Evolutionary conservation across 2,797 vertebrate species (phyloP).

Genomic region (Pterois miles): DNA sequence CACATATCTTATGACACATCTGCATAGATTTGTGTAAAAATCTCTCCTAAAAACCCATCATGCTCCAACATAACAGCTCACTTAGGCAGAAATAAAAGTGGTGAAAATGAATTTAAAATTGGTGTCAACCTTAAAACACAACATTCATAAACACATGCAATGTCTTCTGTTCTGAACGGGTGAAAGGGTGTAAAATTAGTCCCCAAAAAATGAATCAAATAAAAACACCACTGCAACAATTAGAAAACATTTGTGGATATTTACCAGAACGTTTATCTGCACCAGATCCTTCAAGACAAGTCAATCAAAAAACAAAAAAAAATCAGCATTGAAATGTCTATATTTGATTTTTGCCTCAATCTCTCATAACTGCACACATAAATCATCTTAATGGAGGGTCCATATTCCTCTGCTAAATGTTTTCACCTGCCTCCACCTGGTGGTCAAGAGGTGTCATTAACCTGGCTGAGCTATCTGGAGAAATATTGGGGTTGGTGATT

Average conservation of each 20-base stretch:
- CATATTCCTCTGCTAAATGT: not conserved
- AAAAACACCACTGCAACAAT: slow-evolving; percentile 32
- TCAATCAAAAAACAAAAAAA: slow-evolving; percentile 57
- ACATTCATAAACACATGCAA: slow-evolving; percentile 36
- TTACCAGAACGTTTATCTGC: slow-evolving; percentile 73
- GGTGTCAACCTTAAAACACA: not conserved
- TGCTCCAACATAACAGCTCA: slow-evolving; percentile 21
- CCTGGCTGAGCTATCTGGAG: not conserved
- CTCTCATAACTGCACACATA: not conserved
- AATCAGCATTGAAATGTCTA: slow-evolving; percentile 32
- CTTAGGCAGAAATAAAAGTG: not conserved
- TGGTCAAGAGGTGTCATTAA: slow-evolving; percentile 29
- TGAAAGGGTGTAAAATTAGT: slow-evolving; percentile 2
- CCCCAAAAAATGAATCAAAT: not conserved
- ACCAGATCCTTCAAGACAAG: slow-evolving; percentile 74
- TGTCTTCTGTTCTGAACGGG: not conserved
- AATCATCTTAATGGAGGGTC: not conserved
- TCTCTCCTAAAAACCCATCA: not conserved
- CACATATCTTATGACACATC: not conserved
- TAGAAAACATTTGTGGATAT: slow-evolving; percentile 37
- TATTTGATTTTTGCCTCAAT: not conserved
- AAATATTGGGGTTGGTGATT: not conserved
- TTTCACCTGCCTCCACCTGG: slow-evolving; percentile 64
- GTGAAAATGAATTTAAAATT: not conserved
- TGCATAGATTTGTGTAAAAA: not conserved